A percentile compares a stretch with the other conserved stretches of the same genome.
These are phyloP conservation scores for Onychorhynchus coronatus DNA, from an alignment of 2,113 vertebrate genomes.

Conservation along the genomic window DNA sequence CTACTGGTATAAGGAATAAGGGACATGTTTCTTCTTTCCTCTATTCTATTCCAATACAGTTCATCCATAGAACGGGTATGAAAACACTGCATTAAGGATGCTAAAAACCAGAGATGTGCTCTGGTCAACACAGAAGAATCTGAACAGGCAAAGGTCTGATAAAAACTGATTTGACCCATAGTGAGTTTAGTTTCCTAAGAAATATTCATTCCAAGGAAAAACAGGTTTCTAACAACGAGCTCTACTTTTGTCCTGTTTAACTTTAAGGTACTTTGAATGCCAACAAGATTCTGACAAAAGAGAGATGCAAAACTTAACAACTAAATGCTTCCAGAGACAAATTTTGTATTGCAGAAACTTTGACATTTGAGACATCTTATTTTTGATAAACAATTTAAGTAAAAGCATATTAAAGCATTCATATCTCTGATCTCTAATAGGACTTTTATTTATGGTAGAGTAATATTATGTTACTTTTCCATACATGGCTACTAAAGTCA, in stretches of 20 bases:
- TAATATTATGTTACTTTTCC: not conserved
- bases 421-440: not conserved
- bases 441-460: not conserved
- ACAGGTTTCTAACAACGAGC: not conserved
- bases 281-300: not conserved
- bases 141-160: not conserved
- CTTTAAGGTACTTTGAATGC: not conserved
- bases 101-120: not conserved
- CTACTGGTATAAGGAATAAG: rapidly evolving
- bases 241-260: not conserved
- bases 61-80: not conserved
- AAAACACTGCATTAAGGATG: not conserved
- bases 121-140: not conserved
- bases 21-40: not conserved
- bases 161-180: not conserved
- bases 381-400: not conserved
- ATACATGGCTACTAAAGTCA: not conserved
- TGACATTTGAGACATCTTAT: not conserved
- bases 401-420: not conserved
- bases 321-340: not conserved
- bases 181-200: not conserved
- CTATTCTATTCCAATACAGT: not conserved
- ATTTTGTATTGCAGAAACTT: not conserved
- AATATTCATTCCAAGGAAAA: not conserved
- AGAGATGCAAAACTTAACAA: not conserved